Evolutionary conservation across 92 coral and sea anemone species (phyloP), one percentile per base, ranked within the genome.

Genomic region (Zoanthus gigantus): DNA sequence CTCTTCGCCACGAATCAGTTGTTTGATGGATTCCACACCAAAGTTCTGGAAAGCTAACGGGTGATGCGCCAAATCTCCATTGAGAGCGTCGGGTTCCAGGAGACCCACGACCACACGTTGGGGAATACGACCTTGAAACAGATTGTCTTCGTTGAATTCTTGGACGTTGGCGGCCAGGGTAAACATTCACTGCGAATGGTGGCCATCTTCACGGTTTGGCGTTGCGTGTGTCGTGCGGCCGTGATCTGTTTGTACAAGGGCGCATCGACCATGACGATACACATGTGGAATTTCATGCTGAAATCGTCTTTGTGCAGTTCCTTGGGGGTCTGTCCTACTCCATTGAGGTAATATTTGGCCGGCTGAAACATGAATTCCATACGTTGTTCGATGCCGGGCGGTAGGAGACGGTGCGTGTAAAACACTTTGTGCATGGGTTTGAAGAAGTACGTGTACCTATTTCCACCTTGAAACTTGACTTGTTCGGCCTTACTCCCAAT

Each of bases 391-490:
- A 76, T 76, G 65, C 81, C 81, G 2, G 81, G 81, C 65, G 67
- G 81, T 0, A 45, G 3, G 61, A 76, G 57, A 2, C 2, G 37
- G 57, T 45, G 37, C 3, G 0, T 50, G 65, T 76, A 45, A 45
- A 76, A 76, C 61, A 76, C 57, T 45, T 76, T 65, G 65, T 76
- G 81, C 81, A 76, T 76, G 81, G 81, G 81, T 12, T 76, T 76
- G 81, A 76, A 76, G 81, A 2, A 76, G 57, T 50, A 76, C n/a
- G 67, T 76, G 7, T n/a, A 1, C 10, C 81, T 30, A 18, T 45
- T 15, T 37, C 42, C 4, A 4, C 42, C 42, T 37, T 37, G 42
- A 37, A 37, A 37, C 42, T 37, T 37, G 42, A 28, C 31, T 18
- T 37, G 42, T 37, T 37, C 42, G 42, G 42, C 42, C 4, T 37